phyloP scores from a whole-genome alignment of 1,140 invertebrate species.

The Forficula auricularia region DNA sequence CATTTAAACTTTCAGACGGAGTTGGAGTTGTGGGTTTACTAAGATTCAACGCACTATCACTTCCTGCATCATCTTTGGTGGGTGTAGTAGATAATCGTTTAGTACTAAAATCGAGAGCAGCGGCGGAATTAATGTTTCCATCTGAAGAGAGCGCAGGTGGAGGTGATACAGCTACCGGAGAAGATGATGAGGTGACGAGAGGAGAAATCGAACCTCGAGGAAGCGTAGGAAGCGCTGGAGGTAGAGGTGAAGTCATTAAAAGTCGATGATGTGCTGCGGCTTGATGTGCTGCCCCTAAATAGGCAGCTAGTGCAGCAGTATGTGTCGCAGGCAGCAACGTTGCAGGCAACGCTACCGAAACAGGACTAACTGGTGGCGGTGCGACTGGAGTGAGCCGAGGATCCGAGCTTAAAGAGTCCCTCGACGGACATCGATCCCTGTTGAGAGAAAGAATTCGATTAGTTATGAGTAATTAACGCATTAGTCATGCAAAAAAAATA shows the following conservation, averaged over 20 bases:
- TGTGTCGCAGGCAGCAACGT: constrained; percentile 21
- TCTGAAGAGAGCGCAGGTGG: constrained; percentile 27
- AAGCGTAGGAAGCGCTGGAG: constrained; percentile 29
- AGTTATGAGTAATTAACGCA: too few relatives aligned
- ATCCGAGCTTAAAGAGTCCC: constrained; percentile 48
- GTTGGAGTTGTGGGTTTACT: constrained; percentile 37
- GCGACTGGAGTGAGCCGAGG: constrained; percentile 33
- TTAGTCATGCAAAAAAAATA: too few relatives aligned
- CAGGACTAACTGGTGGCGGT: constrained; percentile 23
- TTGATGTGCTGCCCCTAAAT: constrained; percentile 44
- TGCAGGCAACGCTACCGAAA: constrained; percentile 40
- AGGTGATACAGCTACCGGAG: constrained; percentile 19
- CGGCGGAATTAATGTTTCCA: constrained; percentile 14
- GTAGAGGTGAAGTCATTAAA: constrained; percentile 51
- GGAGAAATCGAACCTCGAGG: constrained; percentile 38
- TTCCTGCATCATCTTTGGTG: constrained; percentile 31
- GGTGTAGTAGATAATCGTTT: constrained; percentile 26
- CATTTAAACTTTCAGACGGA: constrained; percentile 40
- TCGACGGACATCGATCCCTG: constrained; percentile 36
- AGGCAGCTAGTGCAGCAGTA: constrained; percentile 59
- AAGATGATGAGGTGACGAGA: constrained; percentile 38
- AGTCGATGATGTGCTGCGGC: constrained; percentile 48
- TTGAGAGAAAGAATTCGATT: too few relatives aligned
- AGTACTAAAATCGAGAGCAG: constrained; percentile 61
- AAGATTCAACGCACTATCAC: constrained; percentile 44